Base-by-base conservation (phyloP, 64 coral and sea anemone genomes). In the Acropora tenuis region DNA sequence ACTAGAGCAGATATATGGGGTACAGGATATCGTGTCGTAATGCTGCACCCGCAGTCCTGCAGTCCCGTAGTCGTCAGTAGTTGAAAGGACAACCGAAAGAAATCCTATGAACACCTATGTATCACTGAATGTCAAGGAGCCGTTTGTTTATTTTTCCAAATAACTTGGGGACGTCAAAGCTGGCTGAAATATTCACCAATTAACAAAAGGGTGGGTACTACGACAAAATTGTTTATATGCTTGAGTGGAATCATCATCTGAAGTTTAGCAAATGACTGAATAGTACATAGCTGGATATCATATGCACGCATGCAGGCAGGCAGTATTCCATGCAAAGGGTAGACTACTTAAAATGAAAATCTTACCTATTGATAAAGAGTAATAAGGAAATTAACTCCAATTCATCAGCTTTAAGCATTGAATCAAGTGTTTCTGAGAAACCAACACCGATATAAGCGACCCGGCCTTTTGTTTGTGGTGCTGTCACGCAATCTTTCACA, bases 211-310 rank as follows among this genome's bases (percentile, higher is more conserved):
- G 79, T 43, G 79, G 79, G 8, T 50, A 30, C 30, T 18, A 10
- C 9, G 3, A 13, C 12, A 78, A 81, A 61, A 55, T 19, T 59
- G 50, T 59, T 60, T 30, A 30, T 30, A 3, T 17, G 40, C 10
- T 0, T 17, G 79, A 81, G 50, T 81, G 52, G 53, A 40, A 81
- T 81, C 79, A 81, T 63, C 79, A 60, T 19, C n/a, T 30, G 30
- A 30, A 59, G 7, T 42, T 71, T 40, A 8, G 68, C 68, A 20
- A 71, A 71, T 71, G 68, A 71, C 68, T 4, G 13, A 4, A 20
- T 8, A 71, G 40, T 5, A 3, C 9, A 55, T 30, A 30, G 9
- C 15, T 66, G 61, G 15, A 66, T 13, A 66, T 66, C 61, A 66
- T 15, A 66, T 66, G 18, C 68, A 71, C 10, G 12, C 59, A 63